Percentiles rank a stretch among this genome's conserved stretches.
phyloP scores from a whole-genome alignment of 2,113 vertebrate genomes.

The Tachysurus fulvidraco region DNA sequence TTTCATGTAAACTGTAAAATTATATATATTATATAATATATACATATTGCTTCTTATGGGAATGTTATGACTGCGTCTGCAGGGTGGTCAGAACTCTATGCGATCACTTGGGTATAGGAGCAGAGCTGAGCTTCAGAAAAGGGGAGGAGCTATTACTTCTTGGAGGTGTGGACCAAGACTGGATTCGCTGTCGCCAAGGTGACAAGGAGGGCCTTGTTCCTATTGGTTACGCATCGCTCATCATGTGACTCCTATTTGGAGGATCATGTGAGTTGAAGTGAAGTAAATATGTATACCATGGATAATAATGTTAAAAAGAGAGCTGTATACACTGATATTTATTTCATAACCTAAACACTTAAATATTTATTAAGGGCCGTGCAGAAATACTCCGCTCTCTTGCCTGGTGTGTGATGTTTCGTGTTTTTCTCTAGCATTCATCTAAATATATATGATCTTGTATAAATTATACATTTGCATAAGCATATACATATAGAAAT shows the following conservation, averaged over 20 bases:
- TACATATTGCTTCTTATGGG: background rate
- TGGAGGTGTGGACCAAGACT: slow-evolving; percentile 86
- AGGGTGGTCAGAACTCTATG: slow-evolving; percentile 89
- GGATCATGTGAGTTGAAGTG: slow-evolving; percentile 25
- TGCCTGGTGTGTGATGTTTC: slow-evolving; percentile 66
- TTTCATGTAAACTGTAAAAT: background rate
- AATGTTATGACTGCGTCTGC: slow-evolving; percentile 24
- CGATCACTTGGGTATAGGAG: slow-evolving; percentile 75
- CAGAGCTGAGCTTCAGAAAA: slow-evolving; percentile 82
- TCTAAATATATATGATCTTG: slow-evolving; percentile 55
- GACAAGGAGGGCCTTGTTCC: slow-evolving; percentile 84
- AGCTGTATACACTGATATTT: slow-evolving; percentile 58
- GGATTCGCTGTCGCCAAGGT: slow-evolving; percentile 88
- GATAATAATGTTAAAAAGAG: slow-evolving; percentile 36
- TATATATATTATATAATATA: too few relatives aligned
- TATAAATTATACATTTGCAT: slow-evolving; percentile 73
- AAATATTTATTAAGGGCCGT: slow-evolving; percentile 71
- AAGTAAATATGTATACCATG: slow-evolving; percentile 3
- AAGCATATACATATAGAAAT: slow-evolving; percentile 64
- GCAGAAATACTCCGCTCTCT: slow-evolving; percentile 65
- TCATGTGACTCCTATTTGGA: slow-evolving; percentile 76
- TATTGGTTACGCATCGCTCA: slow-evolving; percentile 90
- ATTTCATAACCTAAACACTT: background rate
- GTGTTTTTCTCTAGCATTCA: slow-evolving; percentile 55
- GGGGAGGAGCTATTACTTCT: slow-evolving; percentile 86